A percentile compares a stretch with the other conserved stretches of the same genome.
Evolutionary conservation across 2,888 invertebrate genomes (phyloP).

Genomic region (Eupithecia subumbrata): DNA sequence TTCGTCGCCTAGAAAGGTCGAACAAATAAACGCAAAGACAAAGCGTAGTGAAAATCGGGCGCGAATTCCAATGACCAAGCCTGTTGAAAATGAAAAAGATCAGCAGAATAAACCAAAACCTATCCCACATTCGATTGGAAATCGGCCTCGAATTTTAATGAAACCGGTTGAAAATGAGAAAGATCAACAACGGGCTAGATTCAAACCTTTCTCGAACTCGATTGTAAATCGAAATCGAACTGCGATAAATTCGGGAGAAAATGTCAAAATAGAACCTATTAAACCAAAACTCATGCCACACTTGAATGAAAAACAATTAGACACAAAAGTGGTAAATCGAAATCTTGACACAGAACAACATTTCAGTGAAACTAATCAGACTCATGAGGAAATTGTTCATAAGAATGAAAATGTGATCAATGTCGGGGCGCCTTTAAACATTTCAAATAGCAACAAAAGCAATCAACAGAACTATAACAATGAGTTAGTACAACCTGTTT

Average conservation of each 20-base stretch:
- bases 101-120: not conserved
- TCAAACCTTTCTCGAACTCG: not conserved
- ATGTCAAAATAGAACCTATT: not conserved
- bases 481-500: not conserved
- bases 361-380: not conserved
- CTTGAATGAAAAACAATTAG: not conserved
- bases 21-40: not conserved
- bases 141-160: not conserved
- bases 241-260: not conserved
- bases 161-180: slow-evolving; percentile 4
- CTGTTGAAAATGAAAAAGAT: not conserved
- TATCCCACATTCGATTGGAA: not conserved
- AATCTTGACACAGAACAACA: not conserved
- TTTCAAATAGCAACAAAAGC: not conserved
- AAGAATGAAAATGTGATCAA: not conserved
- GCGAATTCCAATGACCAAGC: not conserved
- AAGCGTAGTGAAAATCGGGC: not conserved
- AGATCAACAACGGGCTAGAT: not conserved
- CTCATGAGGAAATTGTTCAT: not conserved
- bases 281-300: not conserved
- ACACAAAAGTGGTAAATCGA: not conserved
- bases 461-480: not conserved
- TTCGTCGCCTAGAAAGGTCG: slow-evolving; percentile 22
- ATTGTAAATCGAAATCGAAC: not conserved
- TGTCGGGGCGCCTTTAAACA: not conserved